phyloP scores from a whole-genome alignment of 2,888 invertebrate species.

The Macrosoma leucophasiata region DNA sequence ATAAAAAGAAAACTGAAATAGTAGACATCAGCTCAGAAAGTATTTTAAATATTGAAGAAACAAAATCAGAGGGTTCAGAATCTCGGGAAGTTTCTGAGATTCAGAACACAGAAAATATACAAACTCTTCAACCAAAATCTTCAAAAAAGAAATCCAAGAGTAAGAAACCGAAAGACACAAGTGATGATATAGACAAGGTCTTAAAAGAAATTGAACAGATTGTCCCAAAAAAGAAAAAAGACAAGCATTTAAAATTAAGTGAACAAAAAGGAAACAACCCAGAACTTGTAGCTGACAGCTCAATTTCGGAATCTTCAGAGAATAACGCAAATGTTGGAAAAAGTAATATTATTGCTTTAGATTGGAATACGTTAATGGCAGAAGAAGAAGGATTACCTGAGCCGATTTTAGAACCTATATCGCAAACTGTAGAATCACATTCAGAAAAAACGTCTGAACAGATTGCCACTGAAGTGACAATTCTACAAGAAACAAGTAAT shows the following conservation, averaged over 20 bases:
- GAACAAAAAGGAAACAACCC: slow-evolving; percentile 5
- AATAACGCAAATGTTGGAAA: slow-evolving; percentile 8
- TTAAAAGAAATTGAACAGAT: slow-evolving; percentile 42
- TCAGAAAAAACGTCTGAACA: slow-evolving; percentile 28
- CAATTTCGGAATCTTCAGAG: slow-evolving; percentile 8
- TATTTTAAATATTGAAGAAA: slow-evolving; percentile 21
- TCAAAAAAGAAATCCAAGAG: slow-evolving; percentile 46
- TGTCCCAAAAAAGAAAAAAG: slow-evolving; percentile 38
- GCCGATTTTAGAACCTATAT: slow-evolving; percentile 36
- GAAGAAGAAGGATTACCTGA: slow-evolving; percentile 51
- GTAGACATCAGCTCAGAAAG: slow-evolving; percentile 29
- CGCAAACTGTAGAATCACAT: slow-evolving; percentile 28
- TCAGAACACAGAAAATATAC: slow-evolving; percentile 28
- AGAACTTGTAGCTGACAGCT: background rate
- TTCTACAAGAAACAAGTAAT: slow-evolving; percentile 41
- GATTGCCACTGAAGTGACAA: slow-evolving; percentile 61
- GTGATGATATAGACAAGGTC: slow-evolving; percentile 47
- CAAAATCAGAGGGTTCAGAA: too few relatives aligned
- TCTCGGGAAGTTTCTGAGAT: too few relatives aligned
- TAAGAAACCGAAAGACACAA: slow-evolving; percentile 40
- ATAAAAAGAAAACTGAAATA: slow-evolving; percentile 24
- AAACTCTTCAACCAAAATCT: slow-evolving; percentile 2
- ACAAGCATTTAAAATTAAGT: slow-evolving; percentile 15
- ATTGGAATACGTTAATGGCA: slow-evolving; percentile 62
- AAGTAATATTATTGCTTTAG: slow-evolving; percentile 40